Evolutionary conservation across 1,140 invertebrate species (phyloP).

Genomic region (Tachypleus tridentatus): DNA sequence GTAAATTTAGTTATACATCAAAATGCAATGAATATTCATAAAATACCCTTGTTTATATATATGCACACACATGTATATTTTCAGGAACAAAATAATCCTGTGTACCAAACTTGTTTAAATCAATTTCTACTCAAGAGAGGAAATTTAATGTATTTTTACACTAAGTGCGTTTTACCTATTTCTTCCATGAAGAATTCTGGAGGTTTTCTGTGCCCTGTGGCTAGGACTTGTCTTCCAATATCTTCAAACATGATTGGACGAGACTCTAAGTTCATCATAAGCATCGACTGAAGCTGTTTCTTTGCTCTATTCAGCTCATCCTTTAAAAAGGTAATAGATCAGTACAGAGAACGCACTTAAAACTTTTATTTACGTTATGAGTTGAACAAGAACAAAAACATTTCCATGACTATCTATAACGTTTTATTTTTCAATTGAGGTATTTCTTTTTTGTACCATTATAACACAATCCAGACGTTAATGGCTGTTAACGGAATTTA

Average conservation of each 20-base stretch:
- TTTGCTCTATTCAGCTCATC: constrained; percentile 63
- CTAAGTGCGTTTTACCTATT: constrained; percentile 61
- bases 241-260: constrained; percentile 98
- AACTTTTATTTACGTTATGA: not conserved
- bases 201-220: constrained; percentile 71
- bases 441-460: too few relatives aligned
- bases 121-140: constrained; percentile 3
- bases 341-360: not conserved
- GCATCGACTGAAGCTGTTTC: constrained; percentile 93
- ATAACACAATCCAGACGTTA: too few relatives aligned
- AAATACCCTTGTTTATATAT: too few relatives aligned
- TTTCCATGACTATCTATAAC: not conserved
- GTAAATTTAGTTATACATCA: too few relatives aligned
- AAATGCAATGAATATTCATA: too few relatives aligned
- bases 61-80: too few relatives aligned
- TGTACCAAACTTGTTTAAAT: constrained; percentile 2
- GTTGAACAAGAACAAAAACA: not conserved
- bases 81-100: too few relatives aligned
- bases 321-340: too few relatives aligned
- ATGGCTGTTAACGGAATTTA: too few relatives aligned
- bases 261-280: constrained; percentile 97
- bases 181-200: constrained; percentile 83
- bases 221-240: constrained; percentile 87
- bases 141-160: constrained; percentile 2
- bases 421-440: too few relatives aligned